Evolutionary conservation across 2,888 invertebrate species (phyloP).

Genomic region (Monochamus alternatus): DNA sequence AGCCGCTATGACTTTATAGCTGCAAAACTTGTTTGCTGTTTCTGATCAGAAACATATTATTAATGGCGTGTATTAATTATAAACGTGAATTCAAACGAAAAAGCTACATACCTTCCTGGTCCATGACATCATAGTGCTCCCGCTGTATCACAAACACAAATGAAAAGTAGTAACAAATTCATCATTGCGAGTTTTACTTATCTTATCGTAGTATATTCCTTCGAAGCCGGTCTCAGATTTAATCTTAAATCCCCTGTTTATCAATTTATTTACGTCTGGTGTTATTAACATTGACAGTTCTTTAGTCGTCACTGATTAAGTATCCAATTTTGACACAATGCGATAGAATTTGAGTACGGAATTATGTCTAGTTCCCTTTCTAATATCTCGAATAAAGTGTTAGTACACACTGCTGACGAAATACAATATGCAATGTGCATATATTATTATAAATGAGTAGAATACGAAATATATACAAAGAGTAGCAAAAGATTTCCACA

Average conservation of each 20-base stretch:
- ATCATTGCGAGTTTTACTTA: constrained; percentile 11
- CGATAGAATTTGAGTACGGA: too few relatives aligned
- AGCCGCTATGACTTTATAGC: not conserved
- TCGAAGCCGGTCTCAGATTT: constrained; percentile 18
- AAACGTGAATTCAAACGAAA: constrained; percentile 28
- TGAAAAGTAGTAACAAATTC: not conserved
- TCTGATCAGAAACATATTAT: constrained; percentile 14
- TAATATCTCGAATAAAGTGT: too few relatives aligned
- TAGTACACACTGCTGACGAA: too few relatives aligned
- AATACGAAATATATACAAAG: too few relatives aligned
- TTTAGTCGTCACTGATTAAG: not conserved
- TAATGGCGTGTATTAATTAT: constrained; percentile 15
- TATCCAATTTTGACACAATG: not conserved
- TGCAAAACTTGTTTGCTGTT: constrained; percentile 25
- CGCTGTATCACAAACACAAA: constrained; percentile 1
- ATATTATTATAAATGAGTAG: too few relatives aligned
- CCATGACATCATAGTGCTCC: constrained; percentile 34
- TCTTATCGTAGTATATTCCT: constrained; percentile 20
- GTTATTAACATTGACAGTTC: constrained; percentile 15
- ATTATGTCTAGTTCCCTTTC: too few relatives aligned
- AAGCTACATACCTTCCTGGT: constrained; percentile 36
- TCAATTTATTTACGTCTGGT: not conserved
- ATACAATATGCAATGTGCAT: too few relatives aligned
- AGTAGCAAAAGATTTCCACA: too few relatives aligned
- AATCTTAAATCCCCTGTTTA: constrained; percentile 22